Evolutionary conservation across 2,113 vertebrate genomes (phyloP), one percentile per base, ranked within the genome.

Genomic region (Platichthys flesus): DNA sequence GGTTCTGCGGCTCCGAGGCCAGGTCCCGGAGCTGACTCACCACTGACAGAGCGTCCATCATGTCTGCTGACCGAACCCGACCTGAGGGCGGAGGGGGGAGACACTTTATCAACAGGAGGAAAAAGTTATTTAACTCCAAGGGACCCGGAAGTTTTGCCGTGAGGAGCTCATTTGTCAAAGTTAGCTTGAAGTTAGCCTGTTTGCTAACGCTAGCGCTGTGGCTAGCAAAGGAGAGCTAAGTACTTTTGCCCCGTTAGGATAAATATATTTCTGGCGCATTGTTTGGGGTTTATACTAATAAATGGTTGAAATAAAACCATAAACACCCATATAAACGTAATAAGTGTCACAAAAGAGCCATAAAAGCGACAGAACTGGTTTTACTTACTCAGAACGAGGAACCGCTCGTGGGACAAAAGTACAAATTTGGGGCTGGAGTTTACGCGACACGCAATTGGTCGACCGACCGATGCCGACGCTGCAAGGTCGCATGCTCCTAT

Each of bases 1-100:
- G 90, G 69, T 95, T 94, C 80, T 94, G 91, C 14, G 94, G 94
- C 52, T 95, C 94, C 0, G 95, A 94, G 2, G 94, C 93, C 71
- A 96, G 85, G 68, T 94, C 92, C 83, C 92, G 85, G 49, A 95
- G 85, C 71, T 95, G 94, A 65, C 83, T 90, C 62, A 95, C 92
- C 59, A 95, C 92, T 21, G 93, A 90, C 71, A 94, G 61, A 0
- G 93, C 91, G 58, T 95, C 92, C 93, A 94, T 94, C 90, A 90
- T 91, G 55, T 77, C 87, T 49, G 45, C 18, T 5, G 35, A n/a
- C 0, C 23, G 26, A 1, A 21, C 18, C 12, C 0, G 0, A 63
- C 35, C 77, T 71, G 40, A 18, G 69, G 56, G 5, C 10, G 52
- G 6, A 35, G 55, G 31, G 55, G 31, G 0, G 5, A 42, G 9